phyloP scores from a whole-genome alignment of 1,140 invertebrate species.

The Paralvinella palmiformis region DNA sequence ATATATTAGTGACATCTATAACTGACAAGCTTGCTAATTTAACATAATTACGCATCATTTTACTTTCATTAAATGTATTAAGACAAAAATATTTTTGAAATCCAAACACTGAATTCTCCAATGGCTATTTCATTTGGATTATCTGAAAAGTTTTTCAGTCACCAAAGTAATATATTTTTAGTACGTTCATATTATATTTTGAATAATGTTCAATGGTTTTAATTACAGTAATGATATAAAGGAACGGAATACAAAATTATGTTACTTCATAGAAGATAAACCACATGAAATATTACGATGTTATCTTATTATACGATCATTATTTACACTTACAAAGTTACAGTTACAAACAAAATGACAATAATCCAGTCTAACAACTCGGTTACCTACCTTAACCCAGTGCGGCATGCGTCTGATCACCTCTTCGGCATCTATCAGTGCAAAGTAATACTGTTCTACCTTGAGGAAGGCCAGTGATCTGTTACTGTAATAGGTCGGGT shows the following conservation, averaged over 20 bases:
- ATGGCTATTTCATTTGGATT: neutral
- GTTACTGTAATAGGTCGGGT: constrained; percentile 70
- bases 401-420: constrained; percentile 67
- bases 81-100: neutral
- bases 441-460: constrained; percentile 68
- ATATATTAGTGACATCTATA: neutral
- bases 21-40: neutral
- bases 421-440: constrained; percentile 70
- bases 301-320: no score
- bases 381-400: constrained; percentile 66
- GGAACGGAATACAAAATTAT: neutral
- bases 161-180: no score
- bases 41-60: neutral
- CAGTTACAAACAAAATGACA: neutral
- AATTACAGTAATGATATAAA: neutral
- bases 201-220: neutral
- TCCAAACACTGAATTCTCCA: neutral
- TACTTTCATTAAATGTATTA: neutral
- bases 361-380: neutral
- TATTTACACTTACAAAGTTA: neutral
- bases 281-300: no score
- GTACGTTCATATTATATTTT: neutral
- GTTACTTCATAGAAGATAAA: neutral
- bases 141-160: no score
- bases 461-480: constrained; percentile 73